A percentile compares a stretch with the other conserved stretches of the same genome.
Conservation (phyloP, 1,140 invertebrate genomes). For the Linepithema humile region DNA sequence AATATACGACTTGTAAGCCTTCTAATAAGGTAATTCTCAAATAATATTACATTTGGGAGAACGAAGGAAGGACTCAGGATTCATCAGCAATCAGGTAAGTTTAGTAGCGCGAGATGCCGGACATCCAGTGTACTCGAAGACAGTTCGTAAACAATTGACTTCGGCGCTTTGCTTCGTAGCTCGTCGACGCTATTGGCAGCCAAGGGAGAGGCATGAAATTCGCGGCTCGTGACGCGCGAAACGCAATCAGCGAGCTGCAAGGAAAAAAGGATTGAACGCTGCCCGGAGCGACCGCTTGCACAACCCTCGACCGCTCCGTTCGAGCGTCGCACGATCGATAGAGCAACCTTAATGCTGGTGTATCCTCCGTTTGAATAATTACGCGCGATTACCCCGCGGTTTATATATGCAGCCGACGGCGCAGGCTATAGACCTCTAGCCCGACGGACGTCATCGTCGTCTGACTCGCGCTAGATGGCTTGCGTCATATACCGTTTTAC, state of each 20-base stretch:
- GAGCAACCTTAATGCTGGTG: conserved; percentile 58
- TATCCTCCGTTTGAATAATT: conserved; percentile 68
- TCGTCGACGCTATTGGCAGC: not conserved
- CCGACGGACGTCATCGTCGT: conserved; percentile 22
- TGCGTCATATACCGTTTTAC: not conserved
- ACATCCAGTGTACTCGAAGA: not conserved
- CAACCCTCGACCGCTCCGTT: not conserved
- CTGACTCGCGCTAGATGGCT: not conserved
- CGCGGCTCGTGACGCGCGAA: not conserved
- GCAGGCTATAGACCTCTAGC: conserved; percentile 51
- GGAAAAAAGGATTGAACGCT: conserved; percentile 39
- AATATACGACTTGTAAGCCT: not conserved
- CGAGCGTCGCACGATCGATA: conserved; percentile 59
- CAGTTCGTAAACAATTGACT: not conserved
- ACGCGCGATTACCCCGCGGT: conserved; percentile 52
- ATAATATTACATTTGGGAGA: not conserved
- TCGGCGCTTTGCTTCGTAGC: not conserved
- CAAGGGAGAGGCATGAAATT: not conserved
- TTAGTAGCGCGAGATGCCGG: not conserved
- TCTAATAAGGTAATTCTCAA: not conserved
- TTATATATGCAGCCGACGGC: not conserved
- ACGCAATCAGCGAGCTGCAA: not conserved
- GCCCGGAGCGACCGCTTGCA: not conserved
- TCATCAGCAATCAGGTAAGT: conserved; percentile 41
- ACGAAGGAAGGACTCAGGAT: not conserved